phyloP scores from a whole-genome alignment of 2,888 invertebrate genomes.

The Spialia ferax region DNA sequence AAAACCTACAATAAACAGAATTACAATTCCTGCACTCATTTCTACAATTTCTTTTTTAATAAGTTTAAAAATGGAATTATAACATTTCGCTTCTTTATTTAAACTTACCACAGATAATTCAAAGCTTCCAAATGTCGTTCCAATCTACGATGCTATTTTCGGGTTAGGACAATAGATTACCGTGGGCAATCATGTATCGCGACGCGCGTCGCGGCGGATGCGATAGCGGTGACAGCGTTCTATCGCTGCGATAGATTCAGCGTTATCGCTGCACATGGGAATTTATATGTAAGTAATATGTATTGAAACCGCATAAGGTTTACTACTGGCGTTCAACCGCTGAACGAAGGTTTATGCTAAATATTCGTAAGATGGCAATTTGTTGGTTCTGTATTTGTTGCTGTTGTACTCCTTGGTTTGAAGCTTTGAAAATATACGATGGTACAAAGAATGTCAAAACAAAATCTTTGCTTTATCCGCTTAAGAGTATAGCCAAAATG shows the following conservation, averaged over 20 bases:
- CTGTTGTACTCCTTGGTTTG: neutral
- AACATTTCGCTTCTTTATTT: too few species aligned
- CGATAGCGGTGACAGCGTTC: slow-evolving; percentile 79
- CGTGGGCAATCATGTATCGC: slow-evolving; percentile 61
- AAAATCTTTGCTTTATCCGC: too few species aligned
- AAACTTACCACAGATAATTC: too few species aligned
- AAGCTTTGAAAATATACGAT: too few species aligned
- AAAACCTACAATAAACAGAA: too few species aligned
- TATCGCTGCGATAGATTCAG: slow-evolving; percentile 71
- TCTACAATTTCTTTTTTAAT: neutral
- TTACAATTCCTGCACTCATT: too few species aligned
- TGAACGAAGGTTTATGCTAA: slow-evolving; percentile 21
- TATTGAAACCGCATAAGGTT: slow-evolving; percentile 34
- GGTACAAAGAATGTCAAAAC: too few species aligned
- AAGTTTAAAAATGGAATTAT: neutral
- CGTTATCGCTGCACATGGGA: slow-evolving; percentile 73
- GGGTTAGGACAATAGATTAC: slow-evolving; percentile 71
- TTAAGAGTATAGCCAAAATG: too few species aligned
- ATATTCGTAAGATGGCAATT: slow-evolving; percentile 13
- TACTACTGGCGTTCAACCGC: slow-evolving; percentile 18
- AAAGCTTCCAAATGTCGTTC: neutral
- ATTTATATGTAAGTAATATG: slow-evolving; percentile 63
- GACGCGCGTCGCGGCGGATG: slow-evolving; percentile 62
- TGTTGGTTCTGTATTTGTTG: slow-evolving; percentile 7
- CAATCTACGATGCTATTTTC: slow-evolving; percentile 38